These are phyloP conservation scores for Pangasius mekongensis DNA, from an alignment of 2,797 vertebrate species.

Conservation along the genomic window DNA sequence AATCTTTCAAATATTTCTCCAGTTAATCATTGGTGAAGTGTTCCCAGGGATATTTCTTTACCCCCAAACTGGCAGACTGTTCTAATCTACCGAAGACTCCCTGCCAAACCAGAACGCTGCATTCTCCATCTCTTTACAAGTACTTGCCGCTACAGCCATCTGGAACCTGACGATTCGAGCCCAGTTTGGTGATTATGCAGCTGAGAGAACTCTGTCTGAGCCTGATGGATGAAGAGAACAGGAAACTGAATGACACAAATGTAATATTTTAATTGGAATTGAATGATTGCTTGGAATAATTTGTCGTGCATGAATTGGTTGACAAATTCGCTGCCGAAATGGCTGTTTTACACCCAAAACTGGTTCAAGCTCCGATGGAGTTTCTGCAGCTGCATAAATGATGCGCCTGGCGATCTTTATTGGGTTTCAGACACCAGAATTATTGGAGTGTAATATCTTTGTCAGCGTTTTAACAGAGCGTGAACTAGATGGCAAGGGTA, in stretches of 20 bases:
- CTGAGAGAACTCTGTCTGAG: constrained; percentile 27
- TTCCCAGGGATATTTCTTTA: constrained; percentile 33
- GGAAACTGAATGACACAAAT: constrained; percentile 6
- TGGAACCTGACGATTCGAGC: constrained; percentile 11
- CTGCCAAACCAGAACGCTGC: constrained; percentile 34
- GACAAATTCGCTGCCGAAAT: neutral
- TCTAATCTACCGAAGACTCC: neutral
- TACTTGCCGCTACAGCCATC: constrained; percentile 3
- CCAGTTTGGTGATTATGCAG: constrained; percentile 22
- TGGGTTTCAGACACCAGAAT: neutral
- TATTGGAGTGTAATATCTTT: neutral
- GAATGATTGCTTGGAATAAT: constrained; percentile 18
- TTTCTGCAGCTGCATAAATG: neutral
- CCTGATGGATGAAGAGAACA: constrained; percentile 19
- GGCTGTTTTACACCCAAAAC: constrained; percentile 6
- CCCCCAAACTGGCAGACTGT: constrained; percentile 42
- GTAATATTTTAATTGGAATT: constrained; percentile 31
- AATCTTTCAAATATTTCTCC: neutral
- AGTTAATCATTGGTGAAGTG: neutral
- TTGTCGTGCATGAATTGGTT: neutral
- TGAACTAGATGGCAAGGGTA: neutral
- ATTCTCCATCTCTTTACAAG: constrained; percentile 18
- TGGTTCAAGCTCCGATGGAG: neutral
- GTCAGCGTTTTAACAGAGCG: neutral
- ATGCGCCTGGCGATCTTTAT: neutral